Percentiles rank a stretch among this genome's conserved stretches.
Evolutionary conservation across 1,140 invertebrate species (phyloP).

Genomic region (Battus philenor): DNA sequence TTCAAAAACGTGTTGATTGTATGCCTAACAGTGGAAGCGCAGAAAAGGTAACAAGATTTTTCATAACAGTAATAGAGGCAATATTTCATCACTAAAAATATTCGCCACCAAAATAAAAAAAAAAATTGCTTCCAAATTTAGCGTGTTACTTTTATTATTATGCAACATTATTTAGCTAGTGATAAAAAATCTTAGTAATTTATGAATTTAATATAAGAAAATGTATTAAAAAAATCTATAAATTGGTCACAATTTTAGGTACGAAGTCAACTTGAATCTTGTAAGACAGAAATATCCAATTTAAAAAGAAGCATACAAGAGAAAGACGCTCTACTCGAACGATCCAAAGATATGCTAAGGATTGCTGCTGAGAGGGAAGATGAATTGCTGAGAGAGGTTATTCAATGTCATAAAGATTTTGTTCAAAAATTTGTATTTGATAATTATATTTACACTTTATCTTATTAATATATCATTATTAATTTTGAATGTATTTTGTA

Average conservation of each 20-base stretch:
- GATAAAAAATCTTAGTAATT: too few relatives aligned
- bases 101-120: too few relatives aligned
- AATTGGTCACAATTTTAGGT: constrained; percentile 27
- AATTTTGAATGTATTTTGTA: background rate
- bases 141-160: too few relatives aligned
- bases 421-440: too few relatives aligned
- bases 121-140: too few relatives aligned
- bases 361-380: constrained; percentile 66
- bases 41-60: constrained; percentile 59
- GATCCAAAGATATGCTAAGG: constrained; percentile 64
- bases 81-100: constrained; percentile 6
- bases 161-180: too few relatives aligned
- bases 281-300: constrained; percentile 58
- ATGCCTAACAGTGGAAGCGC: constrained; percentile 43
- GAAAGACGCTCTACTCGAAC: constrained; percentile 56
- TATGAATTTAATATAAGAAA: too few relatives aligned
- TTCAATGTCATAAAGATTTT: too few relatives aligned
- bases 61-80: constrained; percentile 21
- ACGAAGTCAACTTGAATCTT: constrained; percentile 42
- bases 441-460: background rate
- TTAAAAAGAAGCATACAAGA: constrained; percentile 57
- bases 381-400: constrained; percentile 52
- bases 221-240: too few relatives aligned
- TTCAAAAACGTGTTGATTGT: constrained; percentile 35
- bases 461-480: too few relatives aligned